Evolutionary conservation across 2,113 vertebrate genomes (phyloP), one percentile per base, ranked within the genome.

Genomic region (Xenopus borealis): DNA sequence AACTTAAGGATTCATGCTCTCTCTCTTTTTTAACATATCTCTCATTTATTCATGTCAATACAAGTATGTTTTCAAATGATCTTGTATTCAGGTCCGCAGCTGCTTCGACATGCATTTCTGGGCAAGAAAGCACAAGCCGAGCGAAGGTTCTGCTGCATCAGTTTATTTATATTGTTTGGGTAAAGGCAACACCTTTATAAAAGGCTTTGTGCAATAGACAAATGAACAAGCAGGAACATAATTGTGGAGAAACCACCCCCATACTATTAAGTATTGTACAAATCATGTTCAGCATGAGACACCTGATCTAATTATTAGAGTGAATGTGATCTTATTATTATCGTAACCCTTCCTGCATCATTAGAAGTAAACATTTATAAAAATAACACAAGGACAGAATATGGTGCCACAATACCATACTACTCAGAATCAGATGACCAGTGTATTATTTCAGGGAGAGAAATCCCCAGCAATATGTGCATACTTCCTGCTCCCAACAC

Each of bases 11-110:
- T 30, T 79, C 62, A 45, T 0, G 23, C 23, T 3, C 23, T 27
- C 23, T 1, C 23, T 27, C 3, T 27, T 27, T 27, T 3, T 27
- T 27, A 2, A 27, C 1, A 27, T 73, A 66, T 76, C 61, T 40
- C 0, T 67, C 75, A 69, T 82, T 78, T 78, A 20, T 62, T 84
- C 47, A 2, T 74, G 79, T 79, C 53, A 47, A 75, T 78, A 72
- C 45, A 74, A 5, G 69, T 74, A 79, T 58, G 19, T 75, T 74
- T 81, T 47, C 46, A 79, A 82, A 68, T 0, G 0, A 27, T 75
- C 61, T 57, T 62, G 18, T 17, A 73, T 16, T 44, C 19, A 47
- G 82, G 69, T 16, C 70, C 73, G 67, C 81, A 83, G 84, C 80
- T 81, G 82, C 72, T 73, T 69, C 57, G 65, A 65, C 44, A 68